Conservation (phyloP, 2,797 vertebrate species). For the Botia kubotai region DNA sequence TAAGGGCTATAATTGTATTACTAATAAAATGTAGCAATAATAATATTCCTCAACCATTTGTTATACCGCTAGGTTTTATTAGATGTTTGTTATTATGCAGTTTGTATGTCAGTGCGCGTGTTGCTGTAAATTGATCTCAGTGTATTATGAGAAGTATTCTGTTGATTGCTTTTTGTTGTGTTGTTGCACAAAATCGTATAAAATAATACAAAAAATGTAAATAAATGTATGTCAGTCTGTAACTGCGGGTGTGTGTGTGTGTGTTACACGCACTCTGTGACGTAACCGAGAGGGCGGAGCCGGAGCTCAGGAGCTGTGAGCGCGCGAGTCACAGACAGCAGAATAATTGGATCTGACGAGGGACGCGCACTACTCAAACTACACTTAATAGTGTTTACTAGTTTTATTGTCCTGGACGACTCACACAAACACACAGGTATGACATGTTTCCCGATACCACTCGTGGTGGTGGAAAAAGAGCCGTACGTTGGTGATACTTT, state of each 20-base stretch:
- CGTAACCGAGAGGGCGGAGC: not conserved
- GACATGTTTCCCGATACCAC: not conserved
- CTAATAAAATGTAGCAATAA: too few relatives aligned
- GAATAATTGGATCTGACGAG: not conserved
- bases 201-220: not conserved
- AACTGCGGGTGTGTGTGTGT: not conserved
- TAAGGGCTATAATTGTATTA: too few relatives aligned
- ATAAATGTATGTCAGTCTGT: not conserved
- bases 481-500: not conserved
- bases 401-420: not conserved
- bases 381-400: not conserved
- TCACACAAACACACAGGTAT: not conserved
- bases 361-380: accelerated
- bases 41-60: too few relatives aligned
- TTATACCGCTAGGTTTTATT: too few relatives aligned
- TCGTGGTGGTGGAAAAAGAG: not conserved
- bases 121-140: not conserved
- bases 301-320: not conserved
- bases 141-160: not conserved
- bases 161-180: not conserved
- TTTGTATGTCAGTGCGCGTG: not conserved
- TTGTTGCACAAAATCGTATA: not conserved
- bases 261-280: not conserved
- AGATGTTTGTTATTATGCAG: too few relatives aligned
- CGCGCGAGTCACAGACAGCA: not conserved